A percentile compares a stretch with the other conserved stretches of the same genome.
Evolutionary conservation across 2,888 invertebrate species (phyloP).

Genomic region (Cryptocephalus primarius): DNA sequence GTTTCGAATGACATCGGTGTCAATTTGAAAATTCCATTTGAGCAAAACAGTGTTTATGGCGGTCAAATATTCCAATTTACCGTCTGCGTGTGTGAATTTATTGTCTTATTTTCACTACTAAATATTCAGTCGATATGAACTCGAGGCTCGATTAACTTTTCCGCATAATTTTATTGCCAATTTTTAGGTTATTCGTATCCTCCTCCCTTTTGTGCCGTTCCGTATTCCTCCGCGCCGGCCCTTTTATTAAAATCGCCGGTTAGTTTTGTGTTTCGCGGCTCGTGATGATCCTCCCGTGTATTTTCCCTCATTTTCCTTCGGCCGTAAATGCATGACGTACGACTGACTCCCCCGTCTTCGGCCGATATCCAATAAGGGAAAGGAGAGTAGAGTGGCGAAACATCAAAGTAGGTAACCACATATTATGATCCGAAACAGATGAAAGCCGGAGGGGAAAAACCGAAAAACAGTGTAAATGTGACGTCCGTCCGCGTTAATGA

Average conservation of each 20-base stretch:
- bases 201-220: conserved; percentile 13
- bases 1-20: conserved; percentile 20
- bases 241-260: conserved; percentile 2
- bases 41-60: conserved; percentile 34
- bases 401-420: too few relatives aligned
- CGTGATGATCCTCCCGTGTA: too few relatives aligned
- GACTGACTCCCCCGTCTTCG: too few relatives aligned
- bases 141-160: conserved; percentile 29
- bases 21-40: conserved; percentile 33
- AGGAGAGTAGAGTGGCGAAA: too few relatives aligned
- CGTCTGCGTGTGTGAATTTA: conserved; percentile 31
- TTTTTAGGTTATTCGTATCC: conserved; percentile 27
- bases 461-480: conserved; percentile 8
- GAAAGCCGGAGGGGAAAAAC: too few relatives aligned
- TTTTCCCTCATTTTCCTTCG: too few relatives aligned
- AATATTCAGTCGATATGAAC: conserved; percentile 34
- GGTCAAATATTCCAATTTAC: conserved; percentile 39
- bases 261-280: too few relatives aligned
- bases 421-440: too few relatives aligned
- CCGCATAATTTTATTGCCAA: conserved; percentile 35
- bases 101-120: conserved; percentile 34
- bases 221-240: conserved; percentile 10
- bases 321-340: too few relatives aligned
- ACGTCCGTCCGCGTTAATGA: conserved; percentile 15
- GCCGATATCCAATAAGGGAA: too few relatives aligned